Evolutionary conservation across 92 coral and sea anemone genomes (phyloP), one percentile per base, ranked within the genome.

Genomic region (Paragorgia papillata): DNA sequence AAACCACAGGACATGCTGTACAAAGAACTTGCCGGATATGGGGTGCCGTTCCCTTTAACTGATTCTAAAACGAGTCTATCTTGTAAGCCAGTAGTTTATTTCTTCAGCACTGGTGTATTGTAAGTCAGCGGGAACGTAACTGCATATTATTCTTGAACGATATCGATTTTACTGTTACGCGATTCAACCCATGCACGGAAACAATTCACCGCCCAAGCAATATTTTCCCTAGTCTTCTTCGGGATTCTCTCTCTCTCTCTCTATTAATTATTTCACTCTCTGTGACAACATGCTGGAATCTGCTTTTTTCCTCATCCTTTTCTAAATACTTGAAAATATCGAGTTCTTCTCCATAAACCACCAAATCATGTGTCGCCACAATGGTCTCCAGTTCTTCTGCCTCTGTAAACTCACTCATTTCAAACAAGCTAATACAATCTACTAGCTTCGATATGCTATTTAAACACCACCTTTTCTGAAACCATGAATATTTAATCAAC

Each of bases 201-300:
- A 9, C 41, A 43, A 8, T 64, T 64, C 14, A 64, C 71, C 29
- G 51, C 71, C 71, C 71, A 73, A 19, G 44, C 14, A 17, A 66
- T 54, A 73, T 41, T 73, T 54, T 55, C 37, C 7, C 49, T 30
- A 28, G 79, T 54, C 55, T 54, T 73, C 9, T 30, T 31, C 18
- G 66, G 79, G 24, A 55, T 73, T 73, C 79, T 73, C 6, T 73
- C 79, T 0, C 49, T 53, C 55, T 73, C 79, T 53, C 46, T 28
- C 18, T 19, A 0, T 27, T 55, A n/a, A n/a, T 21, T 40, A 73
- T 73, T 35, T 73, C 46, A 21, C 33, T 35, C 7, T 33, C 40
- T 49, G 79, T 28, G 26, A 59, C 27, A 3, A 39, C 41, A 30
- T 1, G 53, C 50, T 73, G 62, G 17, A 73, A 73, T 32, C 79